Base-by-base conservation (phyloP, 2,113 vertebrate species). In the Propithecus coquereli region DNA sequence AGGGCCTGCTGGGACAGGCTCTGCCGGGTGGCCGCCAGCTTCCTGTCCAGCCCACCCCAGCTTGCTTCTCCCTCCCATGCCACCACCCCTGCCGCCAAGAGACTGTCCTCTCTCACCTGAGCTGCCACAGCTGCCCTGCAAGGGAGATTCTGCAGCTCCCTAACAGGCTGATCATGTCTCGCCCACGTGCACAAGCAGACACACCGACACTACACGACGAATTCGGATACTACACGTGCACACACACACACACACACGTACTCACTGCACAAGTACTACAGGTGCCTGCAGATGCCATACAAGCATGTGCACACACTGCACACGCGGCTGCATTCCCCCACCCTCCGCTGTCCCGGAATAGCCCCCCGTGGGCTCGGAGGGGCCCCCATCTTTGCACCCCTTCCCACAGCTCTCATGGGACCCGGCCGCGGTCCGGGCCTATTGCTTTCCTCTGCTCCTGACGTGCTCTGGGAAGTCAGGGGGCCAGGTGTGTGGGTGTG, bases 31-130 rank as follows among this genome's bases (percentile, higher is more conserved):
- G 40, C 37, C 32, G 10, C 25, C 3, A 20, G 45, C 52, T 20
- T 8, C 0, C 0, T 1, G 10, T 0, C 63, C n/a, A 9, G 50
- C 27, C 34, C 25, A 0, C n/a, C 50, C 7, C 40, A 7, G 9
- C 52, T 20, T 10, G 50, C 40, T 17, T 17, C 37, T 43, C 22
- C 22, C 9, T 57, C n/a, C 63, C 45, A 3, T 23, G 37, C 45
- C 45, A 16, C 9, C 47, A 45, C 61, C 25, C 25, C 34, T 1
- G 11, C 14, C 20, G 2, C 0, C 8, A 40, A 47, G 7, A 23
- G 66, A 14, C 17, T 23, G 12, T 37, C 30, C n/a, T 17, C 20
- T 32, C 34, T 54, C 32, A 1, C 50, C 37, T 18, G 32, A 54
- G 57, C 45, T 25, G 37, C 4, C n/a, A 47, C 43, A 18, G 25